Percentiles rank a stretch among this genome's conserved stretches.
These are phyloP conservation scores for Hybognathus amarus DNA, from an alignment of 2,797 vertebrate genomes.

Conservation along the genomic window DNA sequence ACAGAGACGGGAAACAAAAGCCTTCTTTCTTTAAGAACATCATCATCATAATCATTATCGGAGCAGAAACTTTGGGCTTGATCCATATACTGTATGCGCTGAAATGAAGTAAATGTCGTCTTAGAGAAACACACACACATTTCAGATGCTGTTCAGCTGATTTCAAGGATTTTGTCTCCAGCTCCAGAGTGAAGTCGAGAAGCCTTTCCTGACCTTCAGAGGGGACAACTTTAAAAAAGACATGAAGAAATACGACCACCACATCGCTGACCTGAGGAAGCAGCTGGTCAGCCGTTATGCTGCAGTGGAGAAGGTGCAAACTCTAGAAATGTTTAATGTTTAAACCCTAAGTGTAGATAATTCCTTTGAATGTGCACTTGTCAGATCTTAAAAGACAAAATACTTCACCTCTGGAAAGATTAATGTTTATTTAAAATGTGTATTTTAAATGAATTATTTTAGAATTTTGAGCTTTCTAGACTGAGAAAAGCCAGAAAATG, in stretches of 20 bases:
- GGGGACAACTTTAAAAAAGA: constrained; percentile 98
- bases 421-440: too few species aligned
- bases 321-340: background rate
- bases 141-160: background rate
- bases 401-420: too few species aligned
- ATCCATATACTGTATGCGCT: constrained; percentile 36
- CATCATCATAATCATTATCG: constrained; percentile 46
- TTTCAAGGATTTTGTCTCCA: constrained; percentile 58
- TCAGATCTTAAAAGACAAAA: background rate
- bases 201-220: constrained; percentile 90
- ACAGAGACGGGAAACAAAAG: constrained; percentile 35
- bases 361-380: background rate
- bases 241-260: constrained; percentile 98
- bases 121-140: constrained; percentile 19
- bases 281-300: constrained; percentile 91
- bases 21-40: background rate
- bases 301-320: constrained; percentile 90
- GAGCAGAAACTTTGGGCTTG: constrained; percentile 51
- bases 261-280: constrained; percentile 93
- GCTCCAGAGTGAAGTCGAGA: constrained; percentile 96
- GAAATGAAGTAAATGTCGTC: constrained; percentile 57
- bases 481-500: too few species aligned
- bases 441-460: too few species aligned
- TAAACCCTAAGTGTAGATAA: background rate
- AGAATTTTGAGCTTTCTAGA: too few species aligned